A percentile compares a stretch with the other conserved stretches of the same genome.
Evolutionary conservation across 2,888 invertebrate species (phyloP).

Genomic region (Diarsia dahlii): DNA sequence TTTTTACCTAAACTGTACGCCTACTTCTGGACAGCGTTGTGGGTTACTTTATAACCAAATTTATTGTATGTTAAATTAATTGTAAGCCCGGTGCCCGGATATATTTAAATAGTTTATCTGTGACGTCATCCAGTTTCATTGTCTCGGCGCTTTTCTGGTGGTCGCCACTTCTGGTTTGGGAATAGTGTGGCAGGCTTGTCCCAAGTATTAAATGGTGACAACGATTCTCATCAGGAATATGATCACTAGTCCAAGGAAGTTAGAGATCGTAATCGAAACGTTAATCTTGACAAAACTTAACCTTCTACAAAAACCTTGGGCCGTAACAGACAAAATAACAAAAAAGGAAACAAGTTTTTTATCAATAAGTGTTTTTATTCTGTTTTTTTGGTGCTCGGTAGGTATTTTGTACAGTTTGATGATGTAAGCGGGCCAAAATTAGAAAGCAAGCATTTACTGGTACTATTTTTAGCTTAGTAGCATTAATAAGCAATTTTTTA

Average conservation of each 20-base stretch:
- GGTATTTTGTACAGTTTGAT: constrained; percentile 64
- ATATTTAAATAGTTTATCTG: too few species aligned
- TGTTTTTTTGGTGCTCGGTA: constrained; percentile 54
- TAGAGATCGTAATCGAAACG: background rate
- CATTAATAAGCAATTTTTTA: constrained; percentile 57
- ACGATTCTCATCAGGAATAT: background rate
- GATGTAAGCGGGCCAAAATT: constrained; percentile 68
- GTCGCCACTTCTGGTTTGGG: background rate
- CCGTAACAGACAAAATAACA: background rate
- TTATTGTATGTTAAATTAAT: too few species aligned
- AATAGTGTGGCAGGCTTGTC: too few species aligned
- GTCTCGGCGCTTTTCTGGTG: too few species aligned
- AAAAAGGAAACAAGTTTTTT: constrained; percentile 58
- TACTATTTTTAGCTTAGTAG: constrained; percentile 63
- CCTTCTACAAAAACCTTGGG: constrained; percentile 23
- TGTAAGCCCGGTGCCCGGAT: too few species aligned
- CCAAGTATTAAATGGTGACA: background rate
- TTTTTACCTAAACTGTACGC: too few species aligned
- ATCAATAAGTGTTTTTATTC: constrained; percentile 60
- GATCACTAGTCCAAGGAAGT: background rate
- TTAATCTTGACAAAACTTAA: background rate
- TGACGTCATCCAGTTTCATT: too few species aligned
- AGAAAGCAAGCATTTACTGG: constrained; percentile 59
- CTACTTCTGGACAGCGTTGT: too few species aligned
- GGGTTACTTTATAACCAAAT: too few species aligned